Percentiles rank a stretch among this genome's conserved stretches.
phyloP scores from a whole-genome alignment of 2,113 vertebrate genomes.

The Lamprotornis superbus region DNA sequence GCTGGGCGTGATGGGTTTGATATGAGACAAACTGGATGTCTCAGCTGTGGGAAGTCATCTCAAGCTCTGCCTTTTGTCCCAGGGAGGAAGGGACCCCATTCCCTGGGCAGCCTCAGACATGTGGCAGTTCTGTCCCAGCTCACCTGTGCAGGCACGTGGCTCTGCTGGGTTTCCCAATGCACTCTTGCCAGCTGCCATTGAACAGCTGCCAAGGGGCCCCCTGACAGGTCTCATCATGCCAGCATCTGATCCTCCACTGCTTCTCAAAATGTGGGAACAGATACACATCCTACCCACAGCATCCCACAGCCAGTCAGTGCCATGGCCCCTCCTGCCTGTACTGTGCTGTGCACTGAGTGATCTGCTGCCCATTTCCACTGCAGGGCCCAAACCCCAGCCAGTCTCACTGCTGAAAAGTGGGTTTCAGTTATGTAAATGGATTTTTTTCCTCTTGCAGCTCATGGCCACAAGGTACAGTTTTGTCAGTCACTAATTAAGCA shows the following conservation, averaged over 20 bases:
- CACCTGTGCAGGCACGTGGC: background rate
- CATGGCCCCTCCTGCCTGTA: background rate
- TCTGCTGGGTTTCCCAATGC: background rate
- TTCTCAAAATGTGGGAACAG: background rate
- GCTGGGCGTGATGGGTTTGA: background rate
- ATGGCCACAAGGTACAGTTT: background rate
- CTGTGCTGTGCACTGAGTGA: background rate
- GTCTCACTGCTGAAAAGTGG: background rate
- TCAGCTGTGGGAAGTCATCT: background rate
- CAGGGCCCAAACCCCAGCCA: background rate
- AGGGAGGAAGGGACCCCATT: background rate
- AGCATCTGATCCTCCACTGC: background rate
- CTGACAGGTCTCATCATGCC: background rate
- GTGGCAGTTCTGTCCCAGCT: background rate
- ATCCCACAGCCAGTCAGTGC: rapidly evolving
- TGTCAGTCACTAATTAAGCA: slow-evolving; percentile 30
- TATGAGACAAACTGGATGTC: background rate
- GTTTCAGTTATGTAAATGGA: background rate
- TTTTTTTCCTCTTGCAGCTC: background rate
- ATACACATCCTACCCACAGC: background rate
- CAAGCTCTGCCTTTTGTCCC: background rate
- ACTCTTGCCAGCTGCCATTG: background rate
- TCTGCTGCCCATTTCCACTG: background rate
- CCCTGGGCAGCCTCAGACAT: background rate
- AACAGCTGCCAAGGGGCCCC: background rate